phyloP scores from a whole-genome alignment of 64 coral and sea anemone species.

The Pocillopora damicornis region DNA sequence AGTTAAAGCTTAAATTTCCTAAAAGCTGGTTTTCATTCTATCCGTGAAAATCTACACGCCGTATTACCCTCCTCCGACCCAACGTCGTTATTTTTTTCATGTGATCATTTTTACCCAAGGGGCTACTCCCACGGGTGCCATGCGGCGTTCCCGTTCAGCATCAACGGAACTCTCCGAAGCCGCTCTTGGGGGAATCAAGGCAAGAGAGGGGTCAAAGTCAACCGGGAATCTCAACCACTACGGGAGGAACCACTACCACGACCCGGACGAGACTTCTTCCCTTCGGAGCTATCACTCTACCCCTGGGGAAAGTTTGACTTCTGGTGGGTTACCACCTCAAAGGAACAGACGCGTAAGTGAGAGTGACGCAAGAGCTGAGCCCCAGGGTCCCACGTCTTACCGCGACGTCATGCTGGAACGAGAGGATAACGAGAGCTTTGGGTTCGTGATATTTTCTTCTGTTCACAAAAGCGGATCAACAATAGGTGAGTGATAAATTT shows the following conservation, averaged over 20 bases:
- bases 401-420: conserved; percentile 72
- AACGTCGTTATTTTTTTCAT: neutral
- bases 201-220: conserved; percentile 10
- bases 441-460: conserved; percentile 89
- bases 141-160: conserved; percentile 56
- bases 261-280: conserved; percentile 18
- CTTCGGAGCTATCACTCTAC: conserved; percentile 27
- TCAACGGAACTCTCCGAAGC: conserved; percentile 52
- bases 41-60: no score
- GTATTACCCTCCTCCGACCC: no score
- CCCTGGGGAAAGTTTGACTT: neutral
- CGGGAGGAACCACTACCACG: conserved; percentile 1
- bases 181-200: conserved; percentile 5
- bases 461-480: conserved; percentile 89
- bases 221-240: conserved; percentile 15
- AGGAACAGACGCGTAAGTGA: conserved; percentile 75
- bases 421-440: conserved; percentile 80
- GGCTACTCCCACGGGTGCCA: conserved; percentile 42
- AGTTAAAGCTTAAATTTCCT: no score
- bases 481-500: conserved; percentile 49
- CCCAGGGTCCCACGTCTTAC: conserved; percentile 49
- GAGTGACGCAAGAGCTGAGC: conserved; percentile 53
- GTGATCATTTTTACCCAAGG: conserved; percentile 28
- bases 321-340: conserved; percentile 18
- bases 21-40: no score